These are phyloP conservation scores for Thymallus thymallus DNA, from an alignment of 2,113 vertebrate genomes.

Conservation along the genomic window DNA sequence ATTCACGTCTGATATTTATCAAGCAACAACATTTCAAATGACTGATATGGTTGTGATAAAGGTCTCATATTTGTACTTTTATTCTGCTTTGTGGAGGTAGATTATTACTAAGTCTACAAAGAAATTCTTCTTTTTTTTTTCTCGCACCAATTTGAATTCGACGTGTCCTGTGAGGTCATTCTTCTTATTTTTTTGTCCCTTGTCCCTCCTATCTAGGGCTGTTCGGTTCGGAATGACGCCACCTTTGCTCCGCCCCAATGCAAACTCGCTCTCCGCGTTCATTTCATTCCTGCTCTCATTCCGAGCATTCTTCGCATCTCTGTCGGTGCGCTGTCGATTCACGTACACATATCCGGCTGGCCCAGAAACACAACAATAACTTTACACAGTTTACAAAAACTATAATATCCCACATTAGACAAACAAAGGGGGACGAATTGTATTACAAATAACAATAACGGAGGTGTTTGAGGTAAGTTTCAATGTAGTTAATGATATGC, in stretches of 20 bases:
- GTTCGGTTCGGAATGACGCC: slow-evolving; percentile 86
- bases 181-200: slow-evolving; percentile 32
- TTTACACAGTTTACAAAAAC: slow-evolving; percentile 74
- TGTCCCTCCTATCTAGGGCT: slow-evolving; percentile 55
- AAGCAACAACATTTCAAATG: neutral
- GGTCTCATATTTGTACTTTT: neutral
- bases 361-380: slow-evolving; percentile 77
- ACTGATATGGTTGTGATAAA: neutral
- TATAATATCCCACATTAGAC: slow-evolving; percentile 61
- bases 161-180: slow-evolving; percentile 53
- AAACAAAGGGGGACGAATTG: slow-evolving; percentile 58
- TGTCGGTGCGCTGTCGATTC: slow-evolving; percentile 85
- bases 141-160: slow-evolving; percentile 32
- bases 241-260: slow-evolving; percentile 81
- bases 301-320: slow-evolving; percentile 97
- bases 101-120: neutral
- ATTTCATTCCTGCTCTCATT: slow-evolving; percentile 99
- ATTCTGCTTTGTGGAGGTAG: neutral
- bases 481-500: slow-evolving; percentile 67
- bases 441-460: slow-evolving; percentile 71
- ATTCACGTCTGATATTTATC: neutral
- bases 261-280: slow-evolving; percentile 93
- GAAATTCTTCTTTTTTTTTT: slow-evolving; percentile 2
- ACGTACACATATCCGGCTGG: slow-evolving; percentile 78
- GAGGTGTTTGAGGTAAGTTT: slow-evolving; percentile 78